Percentiles rank a stretch among this genome's conserved stretches.
These are phyloP conservation scores for Gymnobelideus leadbeateri DNA, from an alignment of 2,113 vertebrate genomes.

Conservation along the genomic window DNA sequence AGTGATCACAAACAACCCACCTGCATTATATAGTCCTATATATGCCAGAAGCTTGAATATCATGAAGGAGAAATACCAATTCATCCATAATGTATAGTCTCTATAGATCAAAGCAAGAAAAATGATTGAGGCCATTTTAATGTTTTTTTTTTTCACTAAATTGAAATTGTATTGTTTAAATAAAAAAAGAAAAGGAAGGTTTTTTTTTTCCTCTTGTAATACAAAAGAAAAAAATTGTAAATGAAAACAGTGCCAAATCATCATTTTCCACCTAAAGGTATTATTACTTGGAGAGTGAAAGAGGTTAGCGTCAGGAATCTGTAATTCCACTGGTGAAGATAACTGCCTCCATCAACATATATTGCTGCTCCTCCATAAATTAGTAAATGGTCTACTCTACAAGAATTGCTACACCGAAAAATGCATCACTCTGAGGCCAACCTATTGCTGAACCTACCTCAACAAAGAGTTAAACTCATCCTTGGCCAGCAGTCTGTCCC, in stretches of 20 bases:
- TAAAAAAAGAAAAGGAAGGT: not conserved
- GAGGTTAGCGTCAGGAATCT: not conserved
- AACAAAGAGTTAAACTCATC: not conserved
- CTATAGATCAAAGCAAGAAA: not conserved
- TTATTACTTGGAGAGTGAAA: not conserved
- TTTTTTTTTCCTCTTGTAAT: not conserved
- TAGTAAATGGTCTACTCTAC: not conserved
- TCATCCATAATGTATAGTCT: too few species aligned
- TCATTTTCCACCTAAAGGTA: not conserved
- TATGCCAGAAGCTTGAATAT: too few species aligned
- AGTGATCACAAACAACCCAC: too few species aligned
- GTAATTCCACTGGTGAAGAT: not conserved
- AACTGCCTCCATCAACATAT: not conserved
- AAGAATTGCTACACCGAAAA: not conserved
- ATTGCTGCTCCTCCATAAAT: not conserved
- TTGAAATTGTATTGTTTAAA: not conserved
- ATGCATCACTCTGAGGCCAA: too few species aligned
- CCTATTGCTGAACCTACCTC: not conserved
- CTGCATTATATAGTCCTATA: too few species aligned
- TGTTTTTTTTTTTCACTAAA: not conserved
- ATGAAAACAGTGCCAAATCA: not conserved
- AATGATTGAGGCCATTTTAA: not conserved
- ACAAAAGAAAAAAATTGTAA: too few species aligned
- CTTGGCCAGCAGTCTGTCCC: not conserved
- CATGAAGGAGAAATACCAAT: too few species aligned